phyloP scores from a whole-genome alignment of 2,797 vertebrate genomes.

The Myotis findleyi region DNA sequence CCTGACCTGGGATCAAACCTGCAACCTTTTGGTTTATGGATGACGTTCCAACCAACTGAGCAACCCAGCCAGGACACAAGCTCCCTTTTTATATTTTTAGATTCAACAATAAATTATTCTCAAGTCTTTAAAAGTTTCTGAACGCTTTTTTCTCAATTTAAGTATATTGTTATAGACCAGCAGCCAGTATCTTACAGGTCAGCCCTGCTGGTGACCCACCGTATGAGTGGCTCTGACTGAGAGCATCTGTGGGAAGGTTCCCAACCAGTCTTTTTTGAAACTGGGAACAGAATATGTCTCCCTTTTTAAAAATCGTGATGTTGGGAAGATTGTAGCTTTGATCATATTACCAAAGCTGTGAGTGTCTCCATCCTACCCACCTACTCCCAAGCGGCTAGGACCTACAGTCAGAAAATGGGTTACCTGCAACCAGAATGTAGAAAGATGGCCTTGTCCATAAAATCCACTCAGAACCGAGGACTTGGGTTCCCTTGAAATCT shows the following conservation, averaged over 20 bases:
- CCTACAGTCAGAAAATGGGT: not conserved
- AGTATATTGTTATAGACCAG: not conserved
- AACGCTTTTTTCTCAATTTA: not conserved
- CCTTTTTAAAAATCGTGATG: not conserved
- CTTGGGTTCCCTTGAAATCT: not conserved
- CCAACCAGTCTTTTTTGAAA: not conserved
- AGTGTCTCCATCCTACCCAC: not conserved
- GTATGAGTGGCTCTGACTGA: not conserved
- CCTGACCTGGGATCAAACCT: no score
- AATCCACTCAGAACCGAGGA: not conserved
- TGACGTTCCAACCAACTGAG: no score
- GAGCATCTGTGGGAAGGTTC: not conserved
- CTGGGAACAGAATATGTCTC: no score
- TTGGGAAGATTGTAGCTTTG: not conserved
- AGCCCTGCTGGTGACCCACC: no score
- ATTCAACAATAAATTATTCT: not conserved
- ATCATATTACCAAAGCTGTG: not conserved
- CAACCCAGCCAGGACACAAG: not conserved
- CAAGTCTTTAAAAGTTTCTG: not conserved
- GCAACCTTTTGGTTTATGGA: no score
- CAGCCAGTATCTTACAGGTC: not conserved
- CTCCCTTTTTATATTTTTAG: not conserved
- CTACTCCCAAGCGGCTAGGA: not conserved
- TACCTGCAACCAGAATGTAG: not conserved
- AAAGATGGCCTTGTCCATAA: not conserved